Base-by-base conservation (phyloP, 2,797 vertebrate species). In the Rhynchotus rufescens region DNA sequence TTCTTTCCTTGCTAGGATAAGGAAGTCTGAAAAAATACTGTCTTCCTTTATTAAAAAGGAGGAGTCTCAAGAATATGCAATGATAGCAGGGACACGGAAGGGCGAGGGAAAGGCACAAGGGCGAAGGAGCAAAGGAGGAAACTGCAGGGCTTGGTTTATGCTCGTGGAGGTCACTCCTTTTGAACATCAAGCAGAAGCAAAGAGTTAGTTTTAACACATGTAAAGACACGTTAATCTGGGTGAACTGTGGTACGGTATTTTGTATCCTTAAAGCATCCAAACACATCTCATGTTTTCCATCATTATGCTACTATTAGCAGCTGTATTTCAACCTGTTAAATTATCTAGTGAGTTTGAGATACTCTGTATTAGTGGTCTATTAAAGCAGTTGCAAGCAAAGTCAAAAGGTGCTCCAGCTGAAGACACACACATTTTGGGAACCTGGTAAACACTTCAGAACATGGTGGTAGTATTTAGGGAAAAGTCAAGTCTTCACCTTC, bases 401-500 rank as follows among this genome's bases (percentile, higher is more conserved):
- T 77, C 51, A 36, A 30, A 84, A 49, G 62, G 57, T 78, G 66
- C 81, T 80, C 88, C 78, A 76, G 84, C 26, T 1, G 74, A 83
- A 78, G 74, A 80, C 26, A 47, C 91, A 79, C 89, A 30, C 75
- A 0, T 38, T 77, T 80, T 59, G 75, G 83, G 84, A 92, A 88
- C 87, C 84, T 92, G 84, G 78, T 68, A 62, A 88, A 88, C 4
- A 93, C 80, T 72, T 92, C 84, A 95, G 73, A 89, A 89, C 91
- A 95, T 34, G 15, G 80, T 17, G 85, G 86, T 45, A 85, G 84
- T 51, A 32, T 84, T 93, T 88, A 84, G 84, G 87, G 81, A 21
- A 73, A 95, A 88, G 87, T 95, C 92, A 80, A 65, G 36, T 92
- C 92, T 90, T 88, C 80, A 2, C 89, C 89, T 85, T 93, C 80